Conservation (phyloP, 2,797 vertebrate species). For the Vespertilio murinus region DNA sequence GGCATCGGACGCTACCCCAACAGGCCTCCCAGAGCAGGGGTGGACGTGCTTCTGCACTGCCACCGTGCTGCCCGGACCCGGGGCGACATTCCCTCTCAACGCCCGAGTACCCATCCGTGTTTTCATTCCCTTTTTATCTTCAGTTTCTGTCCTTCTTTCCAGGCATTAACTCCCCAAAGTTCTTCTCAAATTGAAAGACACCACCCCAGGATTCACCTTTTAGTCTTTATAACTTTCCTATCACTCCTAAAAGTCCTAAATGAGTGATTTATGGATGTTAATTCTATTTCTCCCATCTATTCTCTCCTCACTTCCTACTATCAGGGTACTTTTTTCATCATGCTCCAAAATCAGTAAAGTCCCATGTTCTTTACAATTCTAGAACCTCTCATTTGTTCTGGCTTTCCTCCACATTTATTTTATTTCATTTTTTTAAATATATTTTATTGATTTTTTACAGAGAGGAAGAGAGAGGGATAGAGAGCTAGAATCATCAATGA, state of each 20-base stretch:
- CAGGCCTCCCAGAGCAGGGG: fast-evolving
- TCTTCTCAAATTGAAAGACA: not conserved
- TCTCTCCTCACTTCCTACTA: not conserved
- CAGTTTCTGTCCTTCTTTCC: not conserved
- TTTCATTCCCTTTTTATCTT: not conserved
- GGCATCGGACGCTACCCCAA: not conserved
- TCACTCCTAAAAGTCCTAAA: not conserved
- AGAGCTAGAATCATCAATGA: no score
- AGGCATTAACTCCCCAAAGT: not conserved
- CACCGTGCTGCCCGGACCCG: fast-evolving
- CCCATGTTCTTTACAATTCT: not conserved
- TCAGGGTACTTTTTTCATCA: not conserved
- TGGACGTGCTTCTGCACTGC: fast-evolving
- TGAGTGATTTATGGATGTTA: not conserved
- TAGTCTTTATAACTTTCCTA: not conserved
- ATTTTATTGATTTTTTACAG: no score
- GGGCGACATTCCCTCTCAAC: not conserved
- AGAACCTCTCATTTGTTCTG: not conserved
- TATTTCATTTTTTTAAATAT: no score
- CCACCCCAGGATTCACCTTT: not conserved
- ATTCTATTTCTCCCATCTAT: not conserved
- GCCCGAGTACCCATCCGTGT: fast-evolving
- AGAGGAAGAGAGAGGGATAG: no score
- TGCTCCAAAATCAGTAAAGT: not conserved
- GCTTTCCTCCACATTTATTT: not conserved